phyloP scores from a whole-genome alignment of 2,888 invertebrate genomes.

The Luperina nickerlii region DNA sequence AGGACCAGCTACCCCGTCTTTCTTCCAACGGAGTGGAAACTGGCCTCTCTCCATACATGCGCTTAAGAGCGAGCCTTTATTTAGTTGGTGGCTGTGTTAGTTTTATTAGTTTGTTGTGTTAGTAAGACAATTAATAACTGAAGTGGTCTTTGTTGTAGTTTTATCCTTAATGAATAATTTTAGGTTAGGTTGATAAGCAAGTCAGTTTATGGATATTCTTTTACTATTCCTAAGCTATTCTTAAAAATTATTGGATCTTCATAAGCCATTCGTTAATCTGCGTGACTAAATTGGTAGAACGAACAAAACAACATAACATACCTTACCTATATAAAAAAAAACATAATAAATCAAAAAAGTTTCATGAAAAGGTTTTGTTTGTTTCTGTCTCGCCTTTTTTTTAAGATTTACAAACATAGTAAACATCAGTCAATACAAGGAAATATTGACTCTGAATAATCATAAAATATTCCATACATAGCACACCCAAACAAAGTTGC shows the following conservation, averaged over 20 bases:
- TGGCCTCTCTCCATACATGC: no score
- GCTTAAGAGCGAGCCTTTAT: no score
- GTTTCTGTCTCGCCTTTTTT: neutral
- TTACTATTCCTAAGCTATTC: neutral
- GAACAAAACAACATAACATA: conserved; percentile 2
- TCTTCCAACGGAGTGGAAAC: no score
- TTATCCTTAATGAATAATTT: neutral
- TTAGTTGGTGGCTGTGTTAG: neutral
- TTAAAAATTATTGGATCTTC: neutral
- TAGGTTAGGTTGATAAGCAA: neutral
- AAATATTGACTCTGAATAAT: neutral
- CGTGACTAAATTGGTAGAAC: neutral
- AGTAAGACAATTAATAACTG: neutral
- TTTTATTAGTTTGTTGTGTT: neutral
- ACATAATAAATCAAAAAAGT: no score
- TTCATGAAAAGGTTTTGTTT: neutral
- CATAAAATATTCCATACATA: conserved; percentile 9
- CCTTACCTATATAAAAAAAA: neutral
- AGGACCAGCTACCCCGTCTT: no score
- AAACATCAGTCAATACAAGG: neutral
- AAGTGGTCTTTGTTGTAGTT: neutral
- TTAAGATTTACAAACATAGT: neutral
- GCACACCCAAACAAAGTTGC: conserved; percentile 29
- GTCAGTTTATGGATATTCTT: neutral
- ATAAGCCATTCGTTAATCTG: neutral